Conservation (phyloP, 2,888 invertebrate genomes). For the Agonum fuliginosum region DNA sequence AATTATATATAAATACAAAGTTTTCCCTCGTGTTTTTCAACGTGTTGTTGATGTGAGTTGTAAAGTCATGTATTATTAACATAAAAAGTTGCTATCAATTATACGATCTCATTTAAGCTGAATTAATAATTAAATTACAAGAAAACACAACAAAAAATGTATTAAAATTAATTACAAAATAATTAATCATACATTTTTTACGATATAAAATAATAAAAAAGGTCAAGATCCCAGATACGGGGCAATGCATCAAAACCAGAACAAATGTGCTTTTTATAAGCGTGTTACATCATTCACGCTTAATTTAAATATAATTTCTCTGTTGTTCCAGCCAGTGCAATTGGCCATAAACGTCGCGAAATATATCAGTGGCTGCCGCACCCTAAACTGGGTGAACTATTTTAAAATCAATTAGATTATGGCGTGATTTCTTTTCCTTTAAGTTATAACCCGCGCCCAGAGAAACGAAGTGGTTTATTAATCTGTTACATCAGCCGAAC, state of each 20-base stretch:
- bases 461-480: constrained; percentile 5
- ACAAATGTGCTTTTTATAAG: constrained; percentile 19
- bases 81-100: constrained; percentile 37
- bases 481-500: constrained; percentile 23
- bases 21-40: background rate
- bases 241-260: constrained; percentile 22
- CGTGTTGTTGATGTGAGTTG: background rate
- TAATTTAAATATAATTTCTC: constrained; percentile 48
- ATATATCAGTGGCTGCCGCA: background rate
- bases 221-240: background rate
- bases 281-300: constrained; percentile 46
- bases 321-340: constrained; percentile 8
- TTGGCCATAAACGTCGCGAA: constrained; percentile 20
- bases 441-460: constrained; percentile 6
- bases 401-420: background rate
- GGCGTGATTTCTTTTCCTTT: background rate
- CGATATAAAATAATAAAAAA: constrained; percentile 16
- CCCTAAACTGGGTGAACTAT: background rate
- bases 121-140: constrained; percentile 43
- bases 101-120: constrained; percentile 40
- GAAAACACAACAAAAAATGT: background rate
- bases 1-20: background rate
- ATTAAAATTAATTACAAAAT: constrained; percentile 35
- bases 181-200: constrained; percentile 37
- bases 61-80: constrained; percentile 23